These are phyloP conservation scores for Acholoe squamosa DNA, from an alignment of 2,888 invertebrate genomes.

Conservation along the genomic window DNA sequence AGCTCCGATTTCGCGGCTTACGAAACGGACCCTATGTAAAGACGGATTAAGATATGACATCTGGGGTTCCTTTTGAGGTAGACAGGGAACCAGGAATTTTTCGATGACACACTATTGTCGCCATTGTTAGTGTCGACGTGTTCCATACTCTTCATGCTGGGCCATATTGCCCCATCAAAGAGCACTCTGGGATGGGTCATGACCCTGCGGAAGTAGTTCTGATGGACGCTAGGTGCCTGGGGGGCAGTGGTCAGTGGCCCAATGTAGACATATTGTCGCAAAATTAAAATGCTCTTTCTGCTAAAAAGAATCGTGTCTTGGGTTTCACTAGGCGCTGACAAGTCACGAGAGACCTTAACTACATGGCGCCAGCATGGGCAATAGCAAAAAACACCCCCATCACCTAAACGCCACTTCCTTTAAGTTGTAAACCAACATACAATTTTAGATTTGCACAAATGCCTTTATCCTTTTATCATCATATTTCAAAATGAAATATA, in stretches of 20 bases:
- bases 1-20: not conserved
- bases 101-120: not conserved
- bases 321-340: constrained; percentile 35
- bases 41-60: constrained; percentile 29
- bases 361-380: too few species aligned
- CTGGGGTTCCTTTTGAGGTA: not conserved
- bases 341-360: constrained; percentile 26
- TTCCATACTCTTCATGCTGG: constrained; percentile 31
- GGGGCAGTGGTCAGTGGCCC: not conserved
- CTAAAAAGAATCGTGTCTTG: constrained; percentile 33
- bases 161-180: constrained; percentile 28
- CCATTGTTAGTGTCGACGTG: constrained; percentile 17
- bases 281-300: constrained; percentile 43
- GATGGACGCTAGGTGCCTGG: not conserved
- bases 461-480: too few species aligned
- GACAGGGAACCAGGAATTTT: constrained; percentile 40
- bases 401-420: too few species aligned
- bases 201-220: constrained; percentile 46
- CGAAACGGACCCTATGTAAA: not conserved
- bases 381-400: too few species aligned
- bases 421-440: too few species aligned
- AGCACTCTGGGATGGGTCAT: constrained; percentile 3
- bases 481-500: too few species aligned
- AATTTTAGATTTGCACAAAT: too few species aligned
- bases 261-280: constrained; percentile 41